Conservation (phyloP, 2,888 invertebrate species). For the Scaptomyza reducta region DNA sequence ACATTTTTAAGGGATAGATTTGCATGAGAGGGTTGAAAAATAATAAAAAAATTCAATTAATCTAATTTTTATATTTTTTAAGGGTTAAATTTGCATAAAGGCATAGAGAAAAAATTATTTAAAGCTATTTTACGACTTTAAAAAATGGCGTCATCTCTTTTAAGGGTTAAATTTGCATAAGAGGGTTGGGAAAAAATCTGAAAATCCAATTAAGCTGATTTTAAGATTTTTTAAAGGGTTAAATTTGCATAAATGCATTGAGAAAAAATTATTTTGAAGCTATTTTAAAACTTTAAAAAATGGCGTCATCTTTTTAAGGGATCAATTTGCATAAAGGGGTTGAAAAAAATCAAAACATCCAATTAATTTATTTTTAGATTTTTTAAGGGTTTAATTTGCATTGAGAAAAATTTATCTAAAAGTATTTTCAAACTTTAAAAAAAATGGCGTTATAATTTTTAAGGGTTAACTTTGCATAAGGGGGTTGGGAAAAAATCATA, state of each 20-base stretch:
- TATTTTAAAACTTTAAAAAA: neutral
- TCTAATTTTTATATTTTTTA: neutral
- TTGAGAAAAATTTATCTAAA: no score
- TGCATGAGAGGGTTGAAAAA: neutral
- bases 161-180: slow-evolving; percentile 52
- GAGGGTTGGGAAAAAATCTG: no score
- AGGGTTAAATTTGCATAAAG: no score
- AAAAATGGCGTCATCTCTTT: slow-evolving; percentile 11
- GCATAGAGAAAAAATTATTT: no score
- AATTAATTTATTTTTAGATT: no score
- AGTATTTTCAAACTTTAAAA: slow-evolving; percentile 11
- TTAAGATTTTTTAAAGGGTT: no score
- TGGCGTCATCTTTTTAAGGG: slow-evolving; percentile 22
- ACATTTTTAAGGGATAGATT: neutral
- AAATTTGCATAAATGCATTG: no score
- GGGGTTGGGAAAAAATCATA: neutral
- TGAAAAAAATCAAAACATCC: neutral
- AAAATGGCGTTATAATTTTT: neutral
- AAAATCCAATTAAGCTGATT: no score
- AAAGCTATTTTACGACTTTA: no score
- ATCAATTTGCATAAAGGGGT: slow-evolving; percentile 30
- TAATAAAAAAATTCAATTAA: no score
- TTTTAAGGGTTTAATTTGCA: no score
- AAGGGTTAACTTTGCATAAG: neutral
- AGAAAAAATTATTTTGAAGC: no score